A percentile compares a stretch with the other conserved stretches of the same genome.
Evolutionary conservation across 1,140 invertebrate species (phyloP).

Genomic region (Solen grandis): DNA sequence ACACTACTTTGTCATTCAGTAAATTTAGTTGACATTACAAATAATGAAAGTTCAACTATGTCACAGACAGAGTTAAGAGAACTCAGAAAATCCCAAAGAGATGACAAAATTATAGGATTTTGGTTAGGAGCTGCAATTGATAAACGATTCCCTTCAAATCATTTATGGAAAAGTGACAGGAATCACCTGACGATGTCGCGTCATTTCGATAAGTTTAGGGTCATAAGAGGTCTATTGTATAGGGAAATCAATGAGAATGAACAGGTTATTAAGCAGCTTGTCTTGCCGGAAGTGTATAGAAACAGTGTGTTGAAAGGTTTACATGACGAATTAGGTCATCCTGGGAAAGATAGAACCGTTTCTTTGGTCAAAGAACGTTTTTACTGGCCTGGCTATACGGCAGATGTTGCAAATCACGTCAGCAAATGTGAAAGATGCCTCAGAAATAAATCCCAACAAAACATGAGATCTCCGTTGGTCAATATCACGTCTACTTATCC

Average conservation of each 20-base stretch:
- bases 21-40: slow-evolving; percentile 7
- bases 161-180: background rate
- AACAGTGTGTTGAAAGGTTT: slow-evolving; percentile 10
- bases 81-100: slow-evolving; percentile 13
- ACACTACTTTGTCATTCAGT: background rate
- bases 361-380: slow-evolving; percentile 8
- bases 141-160: background rate
- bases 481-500: slow-evolving; percentile 2
- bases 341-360: slow-evolving; percentile 4
- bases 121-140: slow-evolving; percentile 10
- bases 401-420: slow-evolving; percentile 1
- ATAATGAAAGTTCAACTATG: background rate
- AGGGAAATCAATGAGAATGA: slow-evolving; percentile 4
- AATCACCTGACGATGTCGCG: background rate
- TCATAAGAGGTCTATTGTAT: slow-evolving; percentile 36
- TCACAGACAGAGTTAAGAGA: background rate
- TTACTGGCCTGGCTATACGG: slow-evolving; percentile 10
- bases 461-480: background rate
- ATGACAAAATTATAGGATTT: background rate
- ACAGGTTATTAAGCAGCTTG: slow-evolving; percentile 7
- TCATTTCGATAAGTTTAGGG: slow-evolving; percentile 3
- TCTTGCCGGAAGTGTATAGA: slow-evolving; percentile 16
- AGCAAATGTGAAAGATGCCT: background rate
- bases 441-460: background rate
- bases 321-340: slow-evolving; percentile 43